Base-by-base conservation (phyloP, 2,113 vertebrate genomes). In the Monopterus albus region DNA sequence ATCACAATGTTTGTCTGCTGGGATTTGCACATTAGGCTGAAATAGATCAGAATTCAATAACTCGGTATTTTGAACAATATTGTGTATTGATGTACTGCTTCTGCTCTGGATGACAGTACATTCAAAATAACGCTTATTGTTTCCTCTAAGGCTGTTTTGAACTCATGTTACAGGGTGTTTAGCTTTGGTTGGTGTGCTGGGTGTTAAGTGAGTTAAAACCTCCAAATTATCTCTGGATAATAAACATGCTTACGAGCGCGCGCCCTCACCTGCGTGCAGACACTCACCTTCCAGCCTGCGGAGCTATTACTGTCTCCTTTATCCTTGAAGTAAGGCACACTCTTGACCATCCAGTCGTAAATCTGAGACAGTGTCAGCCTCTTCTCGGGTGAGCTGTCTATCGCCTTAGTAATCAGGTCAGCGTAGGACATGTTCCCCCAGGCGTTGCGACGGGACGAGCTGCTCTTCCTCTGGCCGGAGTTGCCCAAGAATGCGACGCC, bases 261-360 rank as follows among this genome's bases (percentile, higher is more conserved):
- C n/a, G n/a, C n/a, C n/a, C n/a, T n/a, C n/a, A n/a, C n/a, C n/a
- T n/a, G n/a, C n/a, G n/a, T n/a, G n/a, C n/a, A n/a, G n/a, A n/a
- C 46, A 69, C 94, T 94, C 87, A 98, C 97, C 96, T 99, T 98
- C 97, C 97, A 98, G 25, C 97, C 97, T 1, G 97, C 96, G 1
- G 96, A 97, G 82, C 95, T 97, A 88, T 96, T 96, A 84, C 94
- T 98, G 92, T 97, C 96, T 25, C 96, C 96, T 86, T 98, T 98
- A 81, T 98, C 97, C 84, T 97, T 98, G 93, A 98, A 99, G 91
- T 98, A 98, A 20, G 97, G 95, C 20, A 98, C 96, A 29, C 93
- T 97, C 90, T 96, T 96, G 63, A 98, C 97, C 97, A 98, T 99
- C 97, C 97, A 98, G 91, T 99, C 97, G 89, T 98, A 99, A 75